Percentiles rank a stretch among this genome's conserved stretches.
phyloP scores from a whole-genome alignment of 2,888 invertebrate species.

The Ypsolopha sequella region DNA sequence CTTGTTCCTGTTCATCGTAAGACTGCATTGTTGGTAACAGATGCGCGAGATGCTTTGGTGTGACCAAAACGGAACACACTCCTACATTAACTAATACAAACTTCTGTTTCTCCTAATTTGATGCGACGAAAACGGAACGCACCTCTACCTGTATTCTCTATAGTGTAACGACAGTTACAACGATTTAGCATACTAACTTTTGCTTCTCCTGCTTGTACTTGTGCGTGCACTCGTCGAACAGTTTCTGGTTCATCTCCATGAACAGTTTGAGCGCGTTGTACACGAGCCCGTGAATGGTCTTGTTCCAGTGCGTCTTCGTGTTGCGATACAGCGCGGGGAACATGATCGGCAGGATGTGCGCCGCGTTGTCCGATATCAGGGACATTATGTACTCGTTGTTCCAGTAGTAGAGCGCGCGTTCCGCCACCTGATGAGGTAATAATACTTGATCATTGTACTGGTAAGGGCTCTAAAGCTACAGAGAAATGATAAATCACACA shows the following conservation, averaged over 20 bases:
- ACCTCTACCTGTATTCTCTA: background rate
- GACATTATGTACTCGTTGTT: slow-evolving; percentile 99
- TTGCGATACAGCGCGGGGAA: slow-evolving; percentile 98
- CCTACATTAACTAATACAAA: too few relatives aligned
- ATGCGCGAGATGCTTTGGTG: too few relatives aligned
- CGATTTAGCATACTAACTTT: slow-evolving; percentile 66
- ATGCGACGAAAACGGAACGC: background rate
- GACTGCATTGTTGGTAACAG: too few relatives aligned
- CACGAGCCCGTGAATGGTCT: slow-evolving; percentile 98
- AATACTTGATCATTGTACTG: background rate
- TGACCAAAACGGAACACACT: too few relatives aligned
- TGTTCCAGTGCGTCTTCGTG: slow-evolving; percentile 99
- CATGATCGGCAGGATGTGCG: slow-evolving; percentile 98
- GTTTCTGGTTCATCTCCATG: slow-evolving; percentile 99
- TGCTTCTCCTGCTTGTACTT: slow-evolving; percentile 91
- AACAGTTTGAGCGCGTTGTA: slow-evolving; percentile 99
- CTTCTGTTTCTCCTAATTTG: too few relatives aligned
- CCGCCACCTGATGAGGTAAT: slow-evolving; percentile 83
- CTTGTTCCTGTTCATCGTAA: slow-evolving; percentile 14
- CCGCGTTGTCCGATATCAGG: slow-evolving; percentile 97
- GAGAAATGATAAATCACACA: too few relatives aligned
- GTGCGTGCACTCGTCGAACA: slow-evolving; percentile 98
- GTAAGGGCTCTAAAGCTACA: background rate
- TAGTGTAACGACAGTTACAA: background rate
- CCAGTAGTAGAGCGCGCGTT: slow-evolving; percentile 99